phyloP scores from a whole-genome alignment of 2,888 invertebrate species.

The Aradus depressus region DNA sequence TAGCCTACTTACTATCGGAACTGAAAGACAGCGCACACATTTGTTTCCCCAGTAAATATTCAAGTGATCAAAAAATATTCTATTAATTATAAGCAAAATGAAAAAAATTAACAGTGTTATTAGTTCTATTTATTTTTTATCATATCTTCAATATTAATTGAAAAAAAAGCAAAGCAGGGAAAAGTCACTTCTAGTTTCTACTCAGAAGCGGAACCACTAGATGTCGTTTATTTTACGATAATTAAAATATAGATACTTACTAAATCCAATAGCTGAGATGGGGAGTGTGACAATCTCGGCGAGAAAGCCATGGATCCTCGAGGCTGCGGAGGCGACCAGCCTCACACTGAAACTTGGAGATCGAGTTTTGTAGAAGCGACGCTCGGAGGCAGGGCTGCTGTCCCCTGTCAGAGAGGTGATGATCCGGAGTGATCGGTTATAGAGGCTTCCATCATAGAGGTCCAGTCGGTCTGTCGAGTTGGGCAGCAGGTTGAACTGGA shows the following conservation, averaged over 20 bases:
- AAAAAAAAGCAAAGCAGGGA: too few relatives aligned
- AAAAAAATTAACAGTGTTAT: too few relatives aligned
- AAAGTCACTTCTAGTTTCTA: too few relatives aligned
- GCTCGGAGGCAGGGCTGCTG: slow-evolving; percentile 45
- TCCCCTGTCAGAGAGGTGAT: slow-evolving; percentile 41
- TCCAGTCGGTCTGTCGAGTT: slow-evolving; percentile 80
- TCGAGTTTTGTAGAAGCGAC: slow-evolving; percentile 60
- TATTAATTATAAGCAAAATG: too few relatives aligned
- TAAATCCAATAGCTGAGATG: slow-evolving; percentile 77
- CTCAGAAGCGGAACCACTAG: too few relatives aligned
- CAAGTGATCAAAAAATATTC: too few relatives aligned
- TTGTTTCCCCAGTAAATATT: too few relatives aligned
- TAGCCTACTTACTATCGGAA: too few relatives aligned
- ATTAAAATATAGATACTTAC: slow-evolving; percentile 45
- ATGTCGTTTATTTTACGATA: too few relatives aligned
- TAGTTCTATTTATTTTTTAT: too few relatives aligned
- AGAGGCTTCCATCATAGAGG: slow-evolving; percentile 86
- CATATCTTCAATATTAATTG: too few relatives aligned
- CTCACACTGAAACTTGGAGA: slow-evolving; percentile 77
- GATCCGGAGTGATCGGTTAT: slow-evolving; percentile 61
- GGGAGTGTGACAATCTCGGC: slow-evolving; percentile 94
- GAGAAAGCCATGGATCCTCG: slow-evolving; percentile 87
- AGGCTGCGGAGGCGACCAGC: slow-evolving; percentile 88
- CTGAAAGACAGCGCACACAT: too few relatives aligned
- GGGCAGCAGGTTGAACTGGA: slow-evolving; percentile 87